Conservation (phyloP, 2,888 invertebrate species). For the Sesamia inferens region DNA sequence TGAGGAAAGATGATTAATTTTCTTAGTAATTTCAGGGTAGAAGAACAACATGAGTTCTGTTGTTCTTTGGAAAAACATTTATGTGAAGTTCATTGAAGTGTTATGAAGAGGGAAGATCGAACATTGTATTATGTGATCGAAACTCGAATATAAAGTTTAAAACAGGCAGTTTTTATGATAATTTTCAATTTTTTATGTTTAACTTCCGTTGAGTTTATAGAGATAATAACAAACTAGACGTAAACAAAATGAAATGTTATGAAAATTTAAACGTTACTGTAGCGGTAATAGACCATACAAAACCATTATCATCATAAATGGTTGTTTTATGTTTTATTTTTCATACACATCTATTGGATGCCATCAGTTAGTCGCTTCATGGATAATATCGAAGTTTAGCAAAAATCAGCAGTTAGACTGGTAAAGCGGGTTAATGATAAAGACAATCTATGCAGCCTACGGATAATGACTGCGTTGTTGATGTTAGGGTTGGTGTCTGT, state of each 20-base stretch:
- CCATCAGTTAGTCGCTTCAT: too few relatives aligned
- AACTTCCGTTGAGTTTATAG: slow-evolving; percentile 16
- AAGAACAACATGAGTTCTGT: slow-evolving; percentile 22
- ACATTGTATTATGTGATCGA: slow-evolving; percentile 27
- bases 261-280: slow-evolving; percentile 8
- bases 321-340: too few relatives aligned
- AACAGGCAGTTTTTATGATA: slow-evolving; percentile 31
- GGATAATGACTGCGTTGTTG: too few relatives aligned
- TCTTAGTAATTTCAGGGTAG: slow-evolving; percentile 5
- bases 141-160: slow-evolving; percentile 21
- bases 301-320: background rate
- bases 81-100: slow-evolving; percentile 12
- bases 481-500: too few relatives aligned
- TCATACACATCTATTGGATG: too few relatives aligned
- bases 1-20: slow-evolving; percentile 22
- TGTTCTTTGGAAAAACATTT: slow-evolving; percentile 23
- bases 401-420: too few relatives aligned
- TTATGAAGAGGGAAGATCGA: slow-evolving; percentile 21
- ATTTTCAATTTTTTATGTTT: slow-evolving; percentile 35
- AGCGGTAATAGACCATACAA: background rate
- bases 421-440: too few relatives aligned
- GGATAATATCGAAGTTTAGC: too few relatives aligned
- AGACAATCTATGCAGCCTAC: too few relatives aligned
- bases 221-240: slow-evolving; percentile 25
- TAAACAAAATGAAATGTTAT: slow-evolving; percentile 22